Percentiles rank a stretch among this genome's conserved stretches.
These are phyloP conservation scores for Ctenopoma kingsleyae DNA, from an alignment of 2,797 vertebrate genomes.

Conservation along the genomic window DNA sequence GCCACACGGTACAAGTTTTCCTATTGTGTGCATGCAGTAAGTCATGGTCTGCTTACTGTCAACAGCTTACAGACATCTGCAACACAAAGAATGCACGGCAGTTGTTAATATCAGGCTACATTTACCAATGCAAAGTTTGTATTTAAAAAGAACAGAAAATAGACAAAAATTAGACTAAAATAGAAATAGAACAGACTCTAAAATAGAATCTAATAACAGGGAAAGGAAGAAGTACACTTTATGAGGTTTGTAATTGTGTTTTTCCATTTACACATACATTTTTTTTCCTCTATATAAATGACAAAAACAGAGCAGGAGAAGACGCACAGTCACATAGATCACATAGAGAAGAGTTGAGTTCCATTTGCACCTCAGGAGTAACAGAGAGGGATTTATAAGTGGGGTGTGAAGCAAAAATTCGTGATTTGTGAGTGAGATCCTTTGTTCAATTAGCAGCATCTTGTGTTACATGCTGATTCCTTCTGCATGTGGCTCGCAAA, in stretches of 20 bases:
- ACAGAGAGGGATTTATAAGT: slow-evolving; percentile 68
- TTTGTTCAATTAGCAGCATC: slow-evolving; percentile 70
- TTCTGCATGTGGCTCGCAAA: slow-evolving; percentile 39
- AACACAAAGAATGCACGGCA: not conserved
- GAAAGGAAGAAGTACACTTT: not conserved
- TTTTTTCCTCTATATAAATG: slow-evolving; percentile 16
- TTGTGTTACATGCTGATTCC: slow-evolving; percentile 54
- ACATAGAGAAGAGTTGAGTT: slow-evolving; percentile 30
- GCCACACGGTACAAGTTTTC: not conserved
- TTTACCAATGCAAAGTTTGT: not conserved
- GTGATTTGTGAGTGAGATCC: slow-evolving; percentile 55
- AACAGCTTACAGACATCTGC: not conserved
- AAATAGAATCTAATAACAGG: not conserved
- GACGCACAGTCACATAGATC: slow-evolving; percentile 24
- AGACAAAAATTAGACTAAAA: not conserved
- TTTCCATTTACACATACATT: slow-evolving; percentile 13
- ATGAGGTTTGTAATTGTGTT: slow-evolving; percentile 14
- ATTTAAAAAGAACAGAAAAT: not conserved
- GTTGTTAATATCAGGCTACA: slow-evolving; percentile 1
- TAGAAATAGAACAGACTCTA: slow-evolving; percentile 3
- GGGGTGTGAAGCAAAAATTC: slow-evolving; percentile 74
- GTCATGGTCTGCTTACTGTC: slow-evolving; percentile 14
- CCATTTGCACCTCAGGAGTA: slow-evolving; percentile 66
- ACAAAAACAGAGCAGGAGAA: slow-evolving; percentile 20
- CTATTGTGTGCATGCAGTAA: not conserved